phyloP scores from a whole-genome alignment of 1,140 invertebrate species.

The Bombus balteatus region DNA sequence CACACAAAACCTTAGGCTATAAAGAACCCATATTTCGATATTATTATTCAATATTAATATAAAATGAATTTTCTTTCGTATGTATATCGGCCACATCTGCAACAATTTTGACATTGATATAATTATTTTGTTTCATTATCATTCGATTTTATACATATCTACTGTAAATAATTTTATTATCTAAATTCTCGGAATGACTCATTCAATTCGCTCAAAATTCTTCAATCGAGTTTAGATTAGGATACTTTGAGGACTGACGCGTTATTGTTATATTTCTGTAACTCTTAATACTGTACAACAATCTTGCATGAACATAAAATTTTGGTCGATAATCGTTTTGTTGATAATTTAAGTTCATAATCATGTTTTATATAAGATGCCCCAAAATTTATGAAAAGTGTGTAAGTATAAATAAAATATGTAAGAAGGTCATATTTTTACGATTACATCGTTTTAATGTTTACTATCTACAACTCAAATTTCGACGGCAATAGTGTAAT shows the following conservation, averaged over 20 bases:
- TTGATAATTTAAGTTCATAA: too few relatives aligned
- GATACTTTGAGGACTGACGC: too few relatives aligned
- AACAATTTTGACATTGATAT: not conserved
- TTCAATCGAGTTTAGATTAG: not conserved
- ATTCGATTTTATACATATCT: not conserved
- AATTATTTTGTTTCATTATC: not conserved
- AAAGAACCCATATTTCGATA: not conserved
- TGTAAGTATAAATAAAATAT: not conserved
- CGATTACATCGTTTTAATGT: conserved; percentile 4
- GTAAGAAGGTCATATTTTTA: not conserved
- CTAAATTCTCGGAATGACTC: not conserved
- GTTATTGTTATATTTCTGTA: too few relatives aligned
- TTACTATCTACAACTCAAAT: conserved; percentile 9
- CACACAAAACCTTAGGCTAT: not conserved
- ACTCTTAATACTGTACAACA: too few relatives aligned
- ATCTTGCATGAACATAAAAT: not conserved
- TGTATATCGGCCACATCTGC: not conserved
- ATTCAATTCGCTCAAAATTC: too few relatives aligned
- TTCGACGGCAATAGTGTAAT: conserved; percentile 60
- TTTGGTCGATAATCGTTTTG: not conserved
- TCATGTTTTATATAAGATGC: too few relatives aligned
- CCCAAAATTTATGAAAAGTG: not conserved
- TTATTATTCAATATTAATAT: not conserved
- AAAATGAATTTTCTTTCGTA: not conserved
- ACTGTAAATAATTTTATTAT: not conserved